Conservation (phyloP, 2,888 invertebrate species). For the Peribatodes rhomboidaria region DNA sequence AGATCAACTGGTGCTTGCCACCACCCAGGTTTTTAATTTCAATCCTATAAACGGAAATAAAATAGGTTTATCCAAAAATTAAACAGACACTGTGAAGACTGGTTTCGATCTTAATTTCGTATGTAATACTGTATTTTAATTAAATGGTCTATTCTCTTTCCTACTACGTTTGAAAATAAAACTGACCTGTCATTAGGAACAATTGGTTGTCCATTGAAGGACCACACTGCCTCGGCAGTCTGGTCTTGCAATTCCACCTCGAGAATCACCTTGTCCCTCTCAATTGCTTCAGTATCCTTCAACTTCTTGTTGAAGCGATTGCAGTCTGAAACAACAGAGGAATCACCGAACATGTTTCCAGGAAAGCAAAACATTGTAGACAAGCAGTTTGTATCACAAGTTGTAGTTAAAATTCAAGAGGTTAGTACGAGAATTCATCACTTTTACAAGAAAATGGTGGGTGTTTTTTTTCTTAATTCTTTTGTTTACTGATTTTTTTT, state of each 20-base stretch:
- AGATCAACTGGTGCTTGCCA: slow-evolving; percentile 97
- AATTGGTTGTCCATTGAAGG: slow-evolving; percentile 96
- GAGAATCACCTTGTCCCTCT: slow-evolving; percentile 96
- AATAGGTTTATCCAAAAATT: neutral
- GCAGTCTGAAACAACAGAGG: slow-evolving; percentile 89
- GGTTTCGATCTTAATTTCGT: too few species aligned
- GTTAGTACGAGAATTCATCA: neutral
- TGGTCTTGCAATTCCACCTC: slow-evolving; percentile 98
- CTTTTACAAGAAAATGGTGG: neutral
- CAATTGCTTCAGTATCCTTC: slow-evolving; percentile 96
- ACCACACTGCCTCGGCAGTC: slow-evolving; percentile 98
- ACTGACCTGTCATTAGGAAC: slow-evolving; percentile 90
- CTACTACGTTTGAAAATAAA: neutral
- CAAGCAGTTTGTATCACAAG: neutral
- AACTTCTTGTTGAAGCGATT: slow-evolving; percentile 99
- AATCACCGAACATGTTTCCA: slow-evolving; percentile 22
- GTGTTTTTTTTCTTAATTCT: too few species aligned
- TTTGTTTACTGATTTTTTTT: too few species aligned
- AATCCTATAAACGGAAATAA: slow-evolving; percentile 79
- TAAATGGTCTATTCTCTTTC: neutral
- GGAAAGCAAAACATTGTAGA: neutral
- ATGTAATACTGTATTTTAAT: neutral
- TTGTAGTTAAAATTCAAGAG: neutral
- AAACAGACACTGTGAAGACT: neutral
- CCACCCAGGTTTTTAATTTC: slow-evolving; percentile 97